Percentiles rank a stretch among this genome's conserved stretches.
These are phyloP conservation scores for Vultur gryphus DNA, from an alignment of 2,797 vertebrate genomes.

Conservation along the genomic window DNA sequence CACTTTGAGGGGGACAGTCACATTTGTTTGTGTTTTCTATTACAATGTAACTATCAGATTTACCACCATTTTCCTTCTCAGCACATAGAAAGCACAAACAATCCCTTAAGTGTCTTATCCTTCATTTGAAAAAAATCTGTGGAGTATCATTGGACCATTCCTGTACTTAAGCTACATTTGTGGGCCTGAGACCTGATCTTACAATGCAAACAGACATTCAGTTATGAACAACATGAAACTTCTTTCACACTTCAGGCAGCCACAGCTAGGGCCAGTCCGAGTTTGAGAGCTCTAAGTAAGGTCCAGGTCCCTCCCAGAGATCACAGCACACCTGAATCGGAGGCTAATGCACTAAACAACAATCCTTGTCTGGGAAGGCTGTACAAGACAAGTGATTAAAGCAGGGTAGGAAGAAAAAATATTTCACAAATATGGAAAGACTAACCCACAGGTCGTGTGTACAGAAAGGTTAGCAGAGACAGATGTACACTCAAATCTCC, in stretches of 20 bases:
- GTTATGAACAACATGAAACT: rapidly evolving
- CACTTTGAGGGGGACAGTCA: neutral
- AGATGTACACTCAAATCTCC: neutral
- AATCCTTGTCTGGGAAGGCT: neutral
- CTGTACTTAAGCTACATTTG: neutral
- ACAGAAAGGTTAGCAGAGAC: neutral
- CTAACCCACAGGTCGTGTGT: neutral
- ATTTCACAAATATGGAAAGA: neutral
- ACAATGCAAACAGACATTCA: neutral
- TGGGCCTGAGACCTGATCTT: neutral
- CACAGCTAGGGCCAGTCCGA: neutral
- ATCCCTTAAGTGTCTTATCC: neutral
- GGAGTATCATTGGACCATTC: rapidly evolving
- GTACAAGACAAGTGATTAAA: neutral
- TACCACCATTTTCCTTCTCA: neutral
- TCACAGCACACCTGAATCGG: neutral
- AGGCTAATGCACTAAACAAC: neutral
- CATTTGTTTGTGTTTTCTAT: neutral
- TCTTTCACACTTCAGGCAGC: neutral
- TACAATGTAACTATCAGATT: neutral
- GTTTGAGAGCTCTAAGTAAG: neutral
- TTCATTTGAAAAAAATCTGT: neutral
- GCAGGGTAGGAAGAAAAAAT: neutral
- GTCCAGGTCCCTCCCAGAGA: neutral
- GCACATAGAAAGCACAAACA: neutral